Base-by-base conservation (phyloP, 1,140 invertebrate species). In the Ruditapes philippinarum region DNA sequence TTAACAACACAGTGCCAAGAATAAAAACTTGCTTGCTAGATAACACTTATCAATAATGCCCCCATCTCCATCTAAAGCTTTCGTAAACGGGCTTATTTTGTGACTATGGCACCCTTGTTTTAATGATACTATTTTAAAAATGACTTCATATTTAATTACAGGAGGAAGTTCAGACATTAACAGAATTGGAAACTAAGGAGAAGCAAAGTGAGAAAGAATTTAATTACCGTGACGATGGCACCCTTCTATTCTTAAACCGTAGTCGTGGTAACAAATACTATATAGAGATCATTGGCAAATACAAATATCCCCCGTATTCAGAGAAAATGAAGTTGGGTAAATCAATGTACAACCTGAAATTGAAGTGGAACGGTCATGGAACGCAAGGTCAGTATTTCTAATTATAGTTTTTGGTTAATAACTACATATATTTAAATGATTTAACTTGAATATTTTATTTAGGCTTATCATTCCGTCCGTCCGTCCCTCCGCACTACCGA, bases 281-380 rank as follows among this genome's bases (percentile, higher is more conserved):
- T 0, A 96, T 98, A 0, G 97, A 98, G 91, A 19, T 92, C 9
- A 78, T 70, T 14, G 86, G 88, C 1, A 80, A 51, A 45, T 57
- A 84, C 36, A 49, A 73, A 33, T 73, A 73, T 40, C 82, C 82
- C 38, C 28, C 49, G 11, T 33, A 38, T 33, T 36, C 82, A 0
- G 68, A 84, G 28, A 70, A 33, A 31, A 49, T 73, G 45, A 49
- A 28, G 14, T n/a, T 65, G 19, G 57, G 57, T 28, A 5, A 19
- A 51, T 9, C 33, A 38, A 49, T 84, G 62, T 84, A 84, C 62
- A 84, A n/a, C 22, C 11, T 84, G 7, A 12, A 45, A 57, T 51
- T 84, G 12, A 84, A 73, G 22, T 84, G 82, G 82, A 70, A 84
- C 38, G 82, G 82, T 7, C 9, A 17, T 22, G 82, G 62, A 51